Base-by-base conservation (phyloP, 2,888 invertebrate genomes). In the Hypomecis punctinalis region DNA sequence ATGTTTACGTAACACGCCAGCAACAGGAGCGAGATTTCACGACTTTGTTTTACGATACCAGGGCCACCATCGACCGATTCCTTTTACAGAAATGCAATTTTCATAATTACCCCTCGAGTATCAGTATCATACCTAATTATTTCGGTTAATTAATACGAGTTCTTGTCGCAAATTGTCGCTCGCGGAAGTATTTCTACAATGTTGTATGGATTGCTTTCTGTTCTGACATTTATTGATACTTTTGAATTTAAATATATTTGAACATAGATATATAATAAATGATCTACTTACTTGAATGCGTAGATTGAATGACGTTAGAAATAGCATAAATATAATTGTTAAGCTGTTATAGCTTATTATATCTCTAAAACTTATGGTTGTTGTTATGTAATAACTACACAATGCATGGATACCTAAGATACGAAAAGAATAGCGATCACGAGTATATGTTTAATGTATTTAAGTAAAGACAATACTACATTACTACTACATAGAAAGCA, bases 211-310 rank as follows among this genome's bases (percentile, higher is more conserved):
- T 84, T 80, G 80, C 80, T 84, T 86, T 86, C 86, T 70, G 73
- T 68, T 76, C 75, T 90, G 91, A 86, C 91, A 90, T 91, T 92
- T 90, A 82, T 58, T n/a, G 36, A 13, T 47, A 23, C 23, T 23
- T 13, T 37, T 45, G 37, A 33, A 1, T 11, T 36, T 63, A 23
- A 23, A 23, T 23, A 23, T 23, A 3, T 23, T 23, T 23, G 23
- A 23, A 23, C 3, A 23, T 23, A 23, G 23, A 23, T 1, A 23
- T 23, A 23, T 23, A 23, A 23, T 23, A 23, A 23, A 23, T 23
- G 23, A 23, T 23, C 23, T 23, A 23, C 23, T 23, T 23, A 23
- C 23, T 23, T 23, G 23, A 23, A n/a, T n/a, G n/a, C n/a, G n/a
- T n/a, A n/a, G n/a, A n/a, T n/a, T n/a, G n/a, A n/a, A 23, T 23